Base-by-base conservation (phyloP, 2,888 invertebrate species). In the Dynastes tityus region DNA sequence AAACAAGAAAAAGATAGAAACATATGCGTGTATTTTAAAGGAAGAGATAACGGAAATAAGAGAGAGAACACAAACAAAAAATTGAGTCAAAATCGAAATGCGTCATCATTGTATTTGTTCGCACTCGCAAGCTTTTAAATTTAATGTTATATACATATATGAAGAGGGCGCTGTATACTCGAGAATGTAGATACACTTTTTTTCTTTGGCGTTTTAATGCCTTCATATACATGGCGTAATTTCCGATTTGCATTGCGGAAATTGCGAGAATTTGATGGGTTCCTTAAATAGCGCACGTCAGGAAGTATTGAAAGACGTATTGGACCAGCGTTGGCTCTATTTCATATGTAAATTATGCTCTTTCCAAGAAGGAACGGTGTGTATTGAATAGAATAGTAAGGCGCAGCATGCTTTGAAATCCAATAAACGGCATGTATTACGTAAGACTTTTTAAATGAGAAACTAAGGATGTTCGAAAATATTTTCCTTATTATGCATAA, bases 251-350 rank as follows among this genome's bases (percentile, higher is more conserved):
- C 22, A 22, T 16, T n/a, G 11, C 16, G 55, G 55, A 55, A 22
- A 55, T 55, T 55, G 55, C 22, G 55, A 55, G 1, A 55, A 55
- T 13, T 55, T 55, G 55, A 55, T 55, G 55, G 55, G 22, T 55
- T n/a, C 8, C 45, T 45, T 45, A 45, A 45, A 45, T 45, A 45
- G 45, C 45, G 45, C 32, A 32, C 45, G 45, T 45, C 8, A 45
- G 8, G 45, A 45, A 45, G 45, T 45, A 45, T 8, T 45, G 11
- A 11, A 45, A 11, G 45, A 11, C 11, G 11, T 45, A 45, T 45
- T 11, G 45, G 11, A 45, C 8, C 45, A 9, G 11, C 45, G 11
- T 11, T 8, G 45, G 45, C 11, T 45, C 45, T 45, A 45, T 45
- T 45, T 45, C 8, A 45, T 45, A 45, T 45, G 11, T 45, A 45